Conservation (phyloP, 2,797 vertebrate species). For the Luscinia megarhynchos region DNA sequence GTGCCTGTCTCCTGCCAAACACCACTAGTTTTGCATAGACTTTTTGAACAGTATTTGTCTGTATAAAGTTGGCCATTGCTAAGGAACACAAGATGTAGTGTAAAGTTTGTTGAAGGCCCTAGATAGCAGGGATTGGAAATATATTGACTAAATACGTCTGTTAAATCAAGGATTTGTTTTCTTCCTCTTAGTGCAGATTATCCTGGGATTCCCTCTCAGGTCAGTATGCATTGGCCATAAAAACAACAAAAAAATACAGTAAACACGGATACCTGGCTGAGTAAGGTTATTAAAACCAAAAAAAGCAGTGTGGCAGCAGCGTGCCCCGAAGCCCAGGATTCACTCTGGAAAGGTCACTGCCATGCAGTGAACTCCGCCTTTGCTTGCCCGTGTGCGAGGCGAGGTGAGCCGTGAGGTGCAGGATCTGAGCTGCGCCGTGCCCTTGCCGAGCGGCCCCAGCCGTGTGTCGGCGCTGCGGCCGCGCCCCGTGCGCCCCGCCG, state of each 20-base stretch:
- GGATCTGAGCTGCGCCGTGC: background rate
- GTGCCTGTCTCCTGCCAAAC: background rate
- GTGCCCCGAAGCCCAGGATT: background rate
- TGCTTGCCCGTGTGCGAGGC: background rate
- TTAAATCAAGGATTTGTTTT: background rate
- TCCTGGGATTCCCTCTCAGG: background rate
- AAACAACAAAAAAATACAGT: background rate
- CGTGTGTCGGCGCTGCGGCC: slow-evolving; percentile 2
- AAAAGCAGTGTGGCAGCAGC: background rate
- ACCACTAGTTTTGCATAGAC: background rate
- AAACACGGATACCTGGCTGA: background rate
- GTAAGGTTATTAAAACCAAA: background rate
- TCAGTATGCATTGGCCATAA: background rate
- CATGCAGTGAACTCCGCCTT: background rate
- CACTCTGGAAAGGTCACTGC: background rate
- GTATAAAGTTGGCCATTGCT: background rate
- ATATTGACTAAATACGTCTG: background rate
- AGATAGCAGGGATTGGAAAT: background rate
- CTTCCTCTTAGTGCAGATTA: background rate
- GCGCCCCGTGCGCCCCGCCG: background rate
- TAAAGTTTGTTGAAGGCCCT: background rate
- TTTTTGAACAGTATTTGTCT: background rate
- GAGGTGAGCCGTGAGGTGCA: background rate
- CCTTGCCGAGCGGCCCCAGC: background rate
- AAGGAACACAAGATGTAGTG: background rate